Evolutionary conservation across 2,113 vertebrate species (phyloP).

Genomic region (Osmerus eperlanus): DNA sequence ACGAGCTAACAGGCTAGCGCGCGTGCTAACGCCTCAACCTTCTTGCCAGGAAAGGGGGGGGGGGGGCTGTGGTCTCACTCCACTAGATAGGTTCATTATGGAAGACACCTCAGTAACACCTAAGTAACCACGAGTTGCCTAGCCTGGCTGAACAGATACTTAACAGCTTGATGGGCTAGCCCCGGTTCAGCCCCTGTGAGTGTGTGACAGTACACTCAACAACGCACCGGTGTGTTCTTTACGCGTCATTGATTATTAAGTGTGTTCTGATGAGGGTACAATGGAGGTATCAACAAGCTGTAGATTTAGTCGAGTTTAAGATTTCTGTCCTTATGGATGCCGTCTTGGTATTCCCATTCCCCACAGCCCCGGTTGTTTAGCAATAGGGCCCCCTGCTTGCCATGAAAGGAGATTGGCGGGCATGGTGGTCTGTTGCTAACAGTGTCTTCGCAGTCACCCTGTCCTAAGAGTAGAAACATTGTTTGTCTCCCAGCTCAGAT

Average conservation of each 20-base stretch:
- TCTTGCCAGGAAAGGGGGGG: background rate
- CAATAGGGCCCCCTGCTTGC: background rate
- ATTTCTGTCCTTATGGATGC: too few species aligned
- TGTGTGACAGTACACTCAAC: conserved; percentile 5
- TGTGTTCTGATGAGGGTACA: conserved; percentile 2
- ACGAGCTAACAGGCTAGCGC: conserved; percentile 27
- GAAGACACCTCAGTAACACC: conserved; percentile 19
- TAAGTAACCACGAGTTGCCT: conserved; percentile 37
- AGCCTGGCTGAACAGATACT: conserved; percentile 43
- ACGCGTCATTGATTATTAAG: conserved; percentile 6
- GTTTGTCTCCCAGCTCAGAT: conserved; percentile 61
- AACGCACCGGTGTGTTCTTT: conserved; percentile 10
- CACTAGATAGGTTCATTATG: conserved; percentile 35
- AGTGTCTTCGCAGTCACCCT: conserved; percentile 49
- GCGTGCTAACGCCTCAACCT: conserved; percentile 32
- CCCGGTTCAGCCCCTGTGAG: conserved; percentile 25
- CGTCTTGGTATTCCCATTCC: background rate
- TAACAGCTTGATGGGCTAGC: conserved; percentile 30
- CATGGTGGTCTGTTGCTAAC: conserved; percentile 7
- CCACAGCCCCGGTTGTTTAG: background rate
- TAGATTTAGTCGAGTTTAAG: too few species aligned
- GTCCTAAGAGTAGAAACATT: conserved; percentile 52
- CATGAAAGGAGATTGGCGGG: background rate
- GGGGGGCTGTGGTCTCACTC: conserved; percentile 10
- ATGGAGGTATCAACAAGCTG: too few species aligned